Evolutionary conservation across 2,888 invertebrate genomes (phyloP), one percentile per base, ranked within the genome.

Genomic region (Diplolepis rosae): DNA sequence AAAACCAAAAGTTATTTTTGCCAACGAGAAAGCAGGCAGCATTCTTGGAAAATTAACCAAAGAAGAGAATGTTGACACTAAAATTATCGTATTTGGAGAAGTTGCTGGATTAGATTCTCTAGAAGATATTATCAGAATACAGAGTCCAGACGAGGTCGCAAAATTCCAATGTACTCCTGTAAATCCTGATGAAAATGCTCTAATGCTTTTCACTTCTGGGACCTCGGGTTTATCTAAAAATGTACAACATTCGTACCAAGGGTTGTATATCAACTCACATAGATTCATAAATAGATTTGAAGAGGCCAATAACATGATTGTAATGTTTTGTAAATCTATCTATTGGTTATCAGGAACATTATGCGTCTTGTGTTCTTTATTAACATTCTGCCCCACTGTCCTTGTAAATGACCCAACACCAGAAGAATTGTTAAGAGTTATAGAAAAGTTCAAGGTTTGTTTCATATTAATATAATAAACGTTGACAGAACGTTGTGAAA

Each of bases 321-420:
- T 71, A 2, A 18, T 85, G 15, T 80, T 81, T 74, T 82, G 84
- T 48, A 83, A 83, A 2, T 51, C 82, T 0, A 70, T 86, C 5
- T 83, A 81, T 6, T 88, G 88, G 87, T 80, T 87, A 18, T 84
- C 81, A 2, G 85, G 84, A 4, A 51, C 78, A 0, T n/a, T 84
- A 1, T 48, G 78, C 0, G 76, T 72, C 28, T 11, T 85, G 0
- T 75, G 70, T 28, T 52, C 67, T 1, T 65, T 84, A 0, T 0
- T 48, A 0, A 69, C 18, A 0, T 3, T 27, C 0, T n/a, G 77
- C 2, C 82, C 70, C 5, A 75, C 69, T 13, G 70, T 87, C 9
- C 7, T 87, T 3, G 76, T 78, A 48, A 77, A 81, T 0, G 69
- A 74, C 1, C 85, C 82, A 56, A 77, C 82, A 1, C 83, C 83